phyloP scores from a whole-genome alignment of 2,888 invertebrate species.

The Callimorpha dominula region DNA sequence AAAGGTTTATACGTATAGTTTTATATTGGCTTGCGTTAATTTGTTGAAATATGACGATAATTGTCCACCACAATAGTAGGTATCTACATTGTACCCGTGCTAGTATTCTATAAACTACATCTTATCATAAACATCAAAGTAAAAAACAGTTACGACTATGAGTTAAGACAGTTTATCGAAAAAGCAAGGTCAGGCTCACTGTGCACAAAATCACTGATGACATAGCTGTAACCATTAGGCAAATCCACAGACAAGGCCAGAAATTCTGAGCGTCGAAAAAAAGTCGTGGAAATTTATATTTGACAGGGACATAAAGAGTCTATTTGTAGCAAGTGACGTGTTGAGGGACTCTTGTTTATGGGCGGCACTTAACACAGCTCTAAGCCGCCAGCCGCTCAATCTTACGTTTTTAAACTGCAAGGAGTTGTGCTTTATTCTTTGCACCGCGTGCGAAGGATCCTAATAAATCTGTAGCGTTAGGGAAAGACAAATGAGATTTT shows the following conservation, averaged over 20 bases:
- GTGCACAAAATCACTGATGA: constrained; percentile 7
- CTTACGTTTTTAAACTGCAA: constrained; percentile 37
- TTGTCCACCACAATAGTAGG: too few species aligned
- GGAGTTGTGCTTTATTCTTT: background rate
- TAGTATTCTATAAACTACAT: background rate
- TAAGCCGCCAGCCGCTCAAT: constrained; percentile 59
- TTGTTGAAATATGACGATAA: too few species aligned
- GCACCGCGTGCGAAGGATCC: constrained; percentile 1
- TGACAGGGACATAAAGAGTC: constrained; percentile 71
- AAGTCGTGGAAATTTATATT: constrained; percentile 65
- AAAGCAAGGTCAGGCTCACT: constrained; percentile 2
- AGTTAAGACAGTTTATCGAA: background rate
- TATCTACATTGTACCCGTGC: too few species aligned
- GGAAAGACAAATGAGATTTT: background rate
- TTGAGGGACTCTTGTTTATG: constrained; percentile 74
- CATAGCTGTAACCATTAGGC: constrained; percentile 16
- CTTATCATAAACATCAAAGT: background rate
- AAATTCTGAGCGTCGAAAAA: constrained; percentile 26
- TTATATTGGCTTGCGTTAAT: too few species aligned
- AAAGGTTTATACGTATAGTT: too few species aligned
- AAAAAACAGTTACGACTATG: background rate
- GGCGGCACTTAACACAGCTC: constrained; percentile 70
- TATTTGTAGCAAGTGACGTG: constrained; percentile 75
- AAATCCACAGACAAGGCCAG: constrained; percentile 6
- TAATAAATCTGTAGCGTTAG: background rate